Evolutionary conservation across 2,113 vertebrate genomes (phyloP).

Genomic region (Amazona vittata): DNA sequence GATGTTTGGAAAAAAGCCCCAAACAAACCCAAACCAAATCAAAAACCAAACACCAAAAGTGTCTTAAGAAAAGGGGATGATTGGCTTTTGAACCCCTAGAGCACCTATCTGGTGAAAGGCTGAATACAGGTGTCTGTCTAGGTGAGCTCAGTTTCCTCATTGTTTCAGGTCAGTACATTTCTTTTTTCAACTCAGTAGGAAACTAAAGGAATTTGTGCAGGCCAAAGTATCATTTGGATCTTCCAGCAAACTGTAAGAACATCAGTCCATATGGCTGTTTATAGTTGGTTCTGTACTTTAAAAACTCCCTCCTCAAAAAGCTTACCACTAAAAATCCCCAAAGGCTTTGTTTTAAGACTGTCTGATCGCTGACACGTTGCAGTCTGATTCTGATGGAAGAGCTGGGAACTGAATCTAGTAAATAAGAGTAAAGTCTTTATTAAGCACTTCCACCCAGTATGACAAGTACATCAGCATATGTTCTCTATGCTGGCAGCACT

Average conservation of each 20-base stretch:
- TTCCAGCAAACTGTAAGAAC: neutral
- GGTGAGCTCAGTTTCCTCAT: neutral
- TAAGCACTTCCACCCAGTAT: neutral
- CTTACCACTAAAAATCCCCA: neutral
- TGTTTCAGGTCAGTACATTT: neutral
- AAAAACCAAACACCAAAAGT: neutral
- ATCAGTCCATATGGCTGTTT: neutral
- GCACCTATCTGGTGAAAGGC: neutral
- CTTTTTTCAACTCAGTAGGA: neutral
- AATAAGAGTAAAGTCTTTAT: neutral
- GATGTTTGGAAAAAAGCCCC: neutral
- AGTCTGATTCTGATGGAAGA: neutral
- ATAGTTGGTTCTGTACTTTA: neutral
- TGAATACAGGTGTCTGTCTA: neutral
- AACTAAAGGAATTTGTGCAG: neutral
- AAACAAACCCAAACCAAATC: neutral
- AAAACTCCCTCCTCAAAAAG: neutral
- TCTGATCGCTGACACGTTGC: neutral
- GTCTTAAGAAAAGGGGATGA: neutral
- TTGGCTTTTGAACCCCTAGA: neutral
- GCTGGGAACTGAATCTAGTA: neutral
- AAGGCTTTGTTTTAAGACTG: neutral
- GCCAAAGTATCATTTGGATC: neutral
- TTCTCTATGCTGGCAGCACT: neutral
- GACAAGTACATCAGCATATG: neutral